Evolutionary conservation across 1,140 invertebrate genomes (phyloP).

Genomic region (Drosophila ercepeae): DNA sequence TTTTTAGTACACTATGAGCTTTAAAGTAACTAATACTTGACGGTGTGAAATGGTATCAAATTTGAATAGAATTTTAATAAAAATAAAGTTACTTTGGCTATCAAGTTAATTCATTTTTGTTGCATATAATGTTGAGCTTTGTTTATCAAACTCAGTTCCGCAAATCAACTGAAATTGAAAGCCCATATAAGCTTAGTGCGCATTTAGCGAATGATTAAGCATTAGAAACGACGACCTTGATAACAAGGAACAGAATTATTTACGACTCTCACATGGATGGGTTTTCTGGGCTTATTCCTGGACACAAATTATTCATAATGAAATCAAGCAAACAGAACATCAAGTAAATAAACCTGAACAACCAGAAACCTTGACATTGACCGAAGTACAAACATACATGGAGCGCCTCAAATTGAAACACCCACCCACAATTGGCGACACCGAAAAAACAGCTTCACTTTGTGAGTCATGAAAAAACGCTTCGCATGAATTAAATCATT

Average conservation of each 20-base stretch:
- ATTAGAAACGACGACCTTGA: conserved; percentile 4
- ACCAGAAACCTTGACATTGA: conserved; percentile 10
- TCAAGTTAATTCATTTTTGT: too few species aligned
- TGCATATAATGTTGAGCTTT: not conserved
- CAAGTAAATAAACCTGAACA: not conserved
- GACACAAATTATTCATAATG: conserved; percentile 8
- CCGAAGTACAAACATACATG: not conserved
- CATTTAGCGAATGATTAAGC: conserved; percentile 1
- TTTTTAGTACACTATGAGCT: too few species aligned
- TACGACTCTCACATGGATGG: not conserved
- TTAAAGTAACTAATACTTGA: too few species aligned
- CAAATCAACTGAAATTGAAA: too few species aligned
- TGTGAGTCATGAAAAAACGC: not conserved
- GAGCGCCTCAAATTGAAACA: not conserved
- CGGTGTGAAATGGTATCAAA: too few species aligned
- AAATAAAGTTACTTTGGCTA: too few species aligned
- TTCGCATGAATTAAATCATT: not conserved
- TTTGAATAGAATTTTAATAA: too few species aligned
- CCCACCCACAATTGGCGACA: conserved; percentile 3
- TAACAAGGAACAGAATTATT: not conserved
- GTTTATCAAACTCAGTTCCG: not conserved
- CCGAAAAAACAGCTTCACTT: not conserved
- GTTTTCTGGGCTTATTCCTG: conserved; percentile 11
- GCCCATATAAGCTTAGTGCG: not conserved
- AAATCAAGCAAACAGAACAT: not conserved